These are phyloP conservation scores for Epinephelus moara DNA, from an alignment of 2,113 vertebrate species.

Conservation along the genomic window DNA sequence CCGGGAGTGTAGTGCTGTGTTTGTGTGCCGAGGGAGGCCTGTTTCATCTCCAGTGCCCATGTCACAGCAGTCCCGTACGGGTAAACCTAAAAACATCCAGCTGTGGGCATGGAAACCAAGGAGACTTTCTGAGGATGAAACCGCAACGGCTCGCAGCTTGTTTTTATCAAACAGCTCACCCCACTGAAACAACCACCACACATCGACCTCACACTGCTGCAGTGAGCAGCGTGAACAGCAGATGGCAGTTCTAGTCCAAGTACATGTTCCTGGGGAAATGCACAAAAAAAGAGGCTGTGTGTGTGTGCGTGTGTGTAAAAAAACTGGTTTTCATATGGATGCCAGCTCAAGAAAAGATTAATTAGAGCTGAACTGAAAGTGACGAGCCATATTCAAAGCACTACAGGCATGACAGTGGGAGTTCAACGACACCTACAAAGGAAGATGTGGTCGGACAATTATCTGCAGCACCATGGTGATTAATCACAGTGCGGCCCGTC, in stretches of 20 bases:
- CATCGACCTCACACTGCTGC: conserved; percentile 30
- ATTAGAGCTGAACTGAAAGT: conserved; percentile 54
- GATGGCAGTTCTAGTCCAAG: conserved; percentile 73
- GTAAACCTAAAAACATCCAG: conserved; percentile 78
- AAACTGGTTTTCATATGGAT: conserved; percentile 1
- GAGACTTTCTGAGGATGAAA: conserved; percentile 73
- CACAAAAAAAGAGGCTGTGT: background rate
- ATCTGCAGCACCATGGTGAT: conserved; percentile 68
- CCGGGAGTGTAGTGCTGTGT: conserved; percentile 75
- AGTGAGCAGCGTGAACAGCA: conserved; percentile 65
- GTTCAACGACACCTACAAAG: conserved; percentile 73
- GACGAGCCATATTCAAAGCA: conserved; percentile 59
- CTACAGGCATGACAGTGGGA: conserved; percentile 58
- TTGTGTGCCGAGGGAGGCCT: conserved; percentile 76
- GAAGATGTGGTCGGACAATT: conserved; percentile 77
- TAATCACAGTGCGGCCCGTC: conserved; percentile 72
- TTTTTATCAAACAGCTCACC: conserved; percentile 71
- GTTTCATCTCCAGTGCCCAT: conserved; percentile 79
- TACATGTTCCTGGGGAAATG: background rate
- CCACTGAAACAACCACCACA: conserved; percentile 56
- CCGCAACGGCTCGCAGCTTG: conserved; percentile 71
- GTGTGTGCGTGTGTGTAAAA: conserved; percentile 22
- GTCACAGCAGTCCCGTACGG: conserved; percentile 67
- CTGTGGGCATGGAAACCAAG: conserved; percentile 75
- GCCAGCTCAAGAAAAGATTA: conserved; percentile 41